A percentile compares a stretch with the other conserved stretches of the same genome.
Evolutionary conservation across 1,140 invertebrate species (phyloP).

Genomic region (Drosophila elegans): DNA sequence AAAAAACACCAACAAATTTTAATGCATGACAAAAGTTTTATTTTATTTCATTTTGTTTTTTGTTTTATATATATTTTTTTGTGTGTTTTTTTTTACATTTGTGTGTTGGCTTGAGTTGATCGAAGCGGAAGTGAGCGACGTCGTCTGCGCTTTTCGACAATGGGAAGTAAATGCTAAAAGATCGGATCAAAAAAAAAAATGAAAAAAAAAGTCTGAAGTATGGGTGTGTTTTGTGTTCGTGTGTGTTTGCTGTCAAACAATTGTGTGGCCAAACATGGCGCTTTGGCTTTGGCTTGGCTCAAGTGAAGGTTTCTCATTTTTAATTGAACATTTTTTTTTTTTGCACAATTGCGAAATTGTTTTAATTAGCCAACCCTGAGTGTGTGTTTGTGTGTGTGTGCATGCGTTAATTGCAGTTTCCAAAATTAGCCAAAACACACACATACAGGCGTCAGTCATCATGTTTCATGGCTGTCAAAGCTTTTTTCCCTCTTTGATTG

Average conservation of each 20-base stretch:
- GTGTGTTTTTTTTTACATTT: constrained; percentile 2
- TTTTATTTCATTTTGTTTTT: constrained; percentile 18
- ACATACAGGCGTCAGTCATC: constrained; percentile 10
- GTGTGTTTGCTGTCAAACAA: constrained; percentile 50
- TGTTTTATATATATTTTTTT: constrained; percentile 9
- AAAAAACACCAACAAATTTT: constrained; percentile 35
- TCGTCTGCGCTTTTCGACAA: constrained; percentile 70
- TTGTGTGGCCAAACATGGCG: constrained; percentile 52
- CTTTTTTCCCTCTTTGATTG: constrained; percentile 39
- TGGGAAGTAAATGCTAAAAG: constrained; percentile 74
- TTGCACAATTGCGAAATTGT: constrained; percentile 69
- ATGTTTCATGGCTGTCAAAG: constrained; percentile 31
- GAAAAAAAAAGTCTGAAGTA: constrained; percentile 2
- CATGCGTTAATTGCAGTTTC: constrained; percentile 68
- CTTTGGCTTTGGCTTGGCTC: constrained; percentile 25
- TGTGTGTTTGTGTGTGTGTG: constrained; percentile 21
- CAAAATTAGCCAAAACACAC: constrained; percentile 50
- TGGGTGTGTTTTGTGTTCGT: constrained; percentile 21
- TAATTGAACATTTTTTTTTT: constrained; percentile 59
- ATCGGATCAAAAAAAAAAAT: constrained; percentile 43
- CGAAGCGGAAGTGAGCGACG: constrained; percentile 72
- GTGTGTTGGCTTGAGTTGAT: constrained; percentile 40
- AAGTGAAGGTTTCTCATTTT: constrained; percentile 60
- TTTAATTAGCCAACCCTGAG: constrained; percentile 58
- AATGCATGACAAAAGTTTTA: constrained; percentile 36